Base-by-base conservation (phyloP, 2,113 vertebrate genomes). In the Empidonax alnorum region DNA sequence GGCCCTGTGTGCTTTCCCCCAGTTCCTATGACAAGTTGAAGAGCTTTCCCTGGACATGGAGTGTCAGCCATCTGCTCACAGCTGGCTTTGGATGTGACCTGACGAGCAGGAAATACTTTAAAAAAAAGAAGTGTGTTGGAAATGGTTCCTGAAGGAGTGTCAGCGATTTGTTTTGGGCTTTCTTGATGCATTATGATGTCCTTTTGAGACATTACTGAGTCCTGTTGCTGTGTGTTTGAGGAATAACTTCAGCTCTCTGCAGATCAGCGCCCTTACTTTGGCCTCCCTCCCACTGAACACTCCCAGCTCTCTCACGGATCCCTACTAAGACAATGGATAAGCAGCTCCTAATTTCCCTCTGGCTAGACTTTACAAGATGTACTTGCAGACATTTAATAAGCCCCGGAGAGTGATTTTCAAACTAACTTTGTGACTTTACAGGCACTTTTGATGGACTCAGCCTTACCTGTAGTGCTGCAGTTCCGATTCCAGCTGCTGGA, bases 401-500 rank as follows among this genome's bases (percentile, higher is more conserved):
- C 35, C 44, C 73, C 44, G 67, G 22, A 2, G 41, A 37, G 58
- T 39, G 67, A 66, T 39, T 76, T n/a, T 16, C 65, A 37, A 62
- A 47, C n/a, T 44, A 41, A 27, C 28, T 33, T 39, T 4, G 50
- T 46, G 44, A 68, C 28, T 67, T 46, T n/a, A 67, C 3, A 91
- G 90, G 41, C 6, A 8, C 66, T 79, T 87, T 41, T 59, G 74
- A 31, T 0, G 0, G 63, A 58, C 56, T 88, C 27, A 41, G 15
- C 22, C 98, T 98, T 98, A 99, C 99, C 99, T 99, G 93, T 98
- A 99, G 93, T 95, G 97, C 63, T 97, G 97, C 61, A 99, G 97
- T 88, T 99, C 98, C 1, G 97, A 97, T 80, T 99, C 98, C 87
- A 99, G 98, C 94, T 98, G 98, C 67, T 97, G 97, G 67, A 99